These are phyloP conservation scores for Allochrocebus solatus DNA, from an alignment of 2,797 vertebrate genomes.

Conservation along the genomic window DNA sequence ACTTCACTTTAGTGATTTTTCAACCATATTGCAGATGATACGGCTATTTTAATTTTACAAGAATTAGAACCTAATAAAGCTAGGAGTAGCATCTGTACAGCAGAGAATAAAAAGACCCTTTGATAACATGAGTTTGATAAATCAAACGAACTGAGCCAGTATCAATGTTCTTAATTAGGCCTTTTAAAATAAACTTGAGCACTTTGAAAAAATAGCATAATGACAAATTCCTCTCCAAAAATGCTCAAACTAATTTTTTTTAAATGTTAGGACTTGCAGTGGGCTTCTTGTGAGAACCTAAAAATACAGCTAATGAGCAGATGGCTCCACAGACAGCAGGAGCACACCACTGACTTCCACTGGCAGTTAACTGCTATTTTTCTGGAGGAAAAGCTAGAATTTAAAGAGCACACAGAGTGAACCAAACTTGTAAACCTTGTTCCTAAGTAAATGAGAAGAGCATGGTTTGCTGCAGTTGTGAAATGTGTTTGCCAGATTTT, in stretches of 20 bases:
- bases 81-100: not conserved
- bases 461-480: not conserved
- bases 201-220: slow-evolving; percentile 20
- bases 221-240: slow-evolving; percentile 40
- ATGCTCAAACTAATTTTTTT: not conserved
- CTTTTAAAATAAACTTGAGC: slow-evolving; percentile 50
- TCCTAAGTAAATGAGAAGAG: not conserved
- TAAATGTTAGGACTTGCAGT: not conserved
- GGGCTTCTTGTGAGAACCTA: slow-evolving; percentile 29
- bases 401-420: not conserved
- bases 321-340: not conserved
- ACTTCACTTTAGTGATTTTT: not conserved
- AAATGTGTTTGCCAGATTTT: not conserved
- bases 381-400: not conserved
- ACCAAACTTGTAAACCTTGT: not conserved
- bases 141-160: not conserved
- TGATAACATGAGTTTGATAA: not conserved
- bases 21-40: not conserved
- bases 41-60: not conserved
- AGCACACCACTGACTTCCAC: not conserved
- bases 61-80: not conserved
- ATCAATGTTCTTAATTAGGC: slow-evolving; percentile 25
- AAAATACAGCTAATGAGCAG: slow-evolving; percentile 63
- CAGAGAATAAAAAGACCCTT: not conserved
- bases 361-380: not conserved